Evolutionary conservation across 2,113 vertebrate genomes (phyloP), one percentile per base, ranked within the genome.

Genomic region (Hippolais icterina): DNA sequence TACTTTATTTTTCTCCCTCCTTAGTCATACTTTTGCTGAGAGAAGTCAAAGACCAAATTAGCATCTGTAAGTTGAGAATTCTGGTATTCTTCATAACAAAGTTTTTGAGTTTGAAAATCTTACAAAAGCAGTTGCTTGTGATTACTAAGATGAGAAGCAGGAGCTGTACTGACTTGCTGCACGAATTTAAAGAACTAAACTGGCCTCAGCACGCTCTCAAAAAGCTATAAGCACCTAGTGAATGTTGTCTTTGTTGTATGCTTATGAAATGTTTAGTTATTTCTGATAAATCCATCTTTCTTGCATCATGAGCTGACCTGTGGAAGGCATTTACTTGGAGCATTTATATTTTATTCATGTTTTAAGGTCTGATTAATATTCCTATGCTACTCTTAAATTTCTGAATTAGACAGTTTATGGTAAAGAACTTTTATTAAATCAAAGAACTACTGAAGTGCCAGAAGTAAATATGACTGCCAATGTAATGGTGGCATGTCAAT

Each of bases 11-110:
- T 78, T 49, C 46, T 92, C 19, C 17, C n/a, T 71, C n/a, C 64
- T 33, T 53, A 79, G 33, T 49, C 72, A 37, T 78, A 33, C n/a
- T 82, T 83, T 63, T 59, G 41, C 39, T 94, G 63, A 81, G 72
- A 59, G 63, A 78, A 93, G 59, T 85, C 59, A 65, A 72, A 88
- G 91, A 31, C 52, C 71, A 86, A 94, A 93, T 93, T 84, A 88
- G 39, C 17, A 59, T 88, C 64, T 66, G 59, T 87, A 94, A 80
- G 63, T 77, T 66, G 47, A 69, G 63, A 91, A 63, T 4, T 6
- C 29, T 77, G 54, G 20, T 56, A 59, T 94, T 80, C n/a, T n/a
- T n/a, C n/a, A 69, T 82, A 85, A 83, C 69, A 86, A 81, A 87
- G 16, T 35, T 94, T 90, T 63, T 65, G 21, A 18, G 6, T 83